phyloP scores from a whole-genome alignment of 2,797 vertebrate species.

The Notolabrus celidotus region DNA sequence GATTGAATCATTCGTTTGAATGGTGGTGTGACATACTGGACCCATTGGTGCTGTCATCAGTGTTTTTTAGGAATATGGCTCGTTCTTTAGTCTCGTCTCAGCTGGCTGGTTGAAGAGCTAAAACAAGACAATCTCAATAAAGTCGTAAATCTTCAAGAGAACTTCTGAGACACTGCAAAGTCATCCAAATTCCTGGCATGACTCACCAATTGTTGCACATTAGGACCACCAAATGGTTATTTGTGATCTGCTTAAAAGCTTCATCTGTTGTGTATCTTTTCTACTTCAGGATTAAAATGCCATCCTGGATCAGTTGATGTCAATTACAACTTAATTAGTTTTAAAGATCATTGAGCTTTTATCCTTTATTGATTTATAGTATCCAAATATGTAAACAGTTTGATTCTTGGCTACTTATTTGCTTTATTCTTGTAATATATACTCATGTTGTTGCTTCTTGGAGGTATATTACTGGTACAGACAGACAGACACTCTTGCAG shows the following conservation, averaged over 20 bases:
- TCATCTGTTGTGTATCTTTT: too few relatives aligned
- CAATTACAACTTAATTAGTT: too few relatives aligned
- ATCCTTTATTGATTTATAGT: too few relatives aligned
- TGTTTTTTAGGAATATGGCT: background rate
- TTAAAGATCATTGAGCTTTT: too few relatives aligned
- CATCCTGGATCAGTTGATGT: too few relatives aligned
- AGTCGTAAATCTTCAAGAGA: background rate
- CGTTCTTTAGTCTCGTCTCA: background rate
- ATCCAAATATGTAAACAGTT: too few relatives aligned
- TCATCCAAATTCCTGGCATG: background rate
- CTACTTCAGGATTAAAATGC: too few relatives aligned
- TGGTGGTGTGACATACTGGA: constrained; percentile 1
- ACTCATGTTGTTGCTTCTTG: background rate
- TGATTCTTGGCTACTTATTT: too few relatives aligned
- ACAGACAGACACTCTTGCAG: background rate
- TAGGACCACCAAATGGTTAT: too few relatives aligned
- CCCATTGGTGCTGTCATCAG: background rate
- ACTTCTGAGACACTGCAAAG: background rate
- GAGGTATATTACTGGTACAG: background rate
- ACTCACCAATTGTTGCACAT: background rate
- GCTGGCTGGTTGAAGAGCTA: background rate
- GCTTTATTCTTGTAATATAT: background rate
- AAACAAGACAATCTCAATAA: background rate
- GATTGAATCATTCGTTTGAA: constrained; percentile 3
- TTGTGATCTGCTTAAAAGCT: too few relatives aligned